Base-by-base conservation (phyloP, 2,113 vertebrate genomes). In the Athene noctua region DNA sequence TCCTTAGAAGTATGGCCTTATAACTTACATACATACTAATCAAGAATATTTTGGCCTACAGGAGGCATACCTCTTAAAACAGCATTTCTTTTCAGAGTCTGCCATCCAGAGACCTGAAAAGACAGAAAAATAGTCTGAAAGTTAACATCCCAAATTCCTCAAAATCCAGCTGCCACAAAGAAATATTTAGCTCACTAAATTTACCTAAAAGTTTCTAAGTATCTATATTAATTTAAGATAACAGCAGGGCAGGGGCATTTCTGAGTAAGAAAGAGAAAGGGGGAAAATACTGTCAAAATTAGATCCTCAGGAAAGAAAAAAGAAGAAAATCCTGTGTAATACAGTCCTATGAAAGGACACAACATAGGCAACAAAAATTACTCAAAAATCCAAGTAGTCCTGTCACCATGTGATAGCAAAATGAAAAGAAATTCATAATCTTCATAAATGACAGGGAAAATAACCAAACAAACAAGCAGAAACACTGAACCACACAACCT, bases 61-160 rank as follows among this genome's bases (percentile, higher is more conserved):
- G 38, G 77, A 95, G 87, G 86, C 96, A 94, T 97, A 97, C 97
- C 97, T 97, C 96, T 97, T 94, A 97, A 96, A 97, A 96, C 92
- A 92, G 96, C 94, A 95, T 96, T 96, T 97, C 89, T 96, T 97
- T 97, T 97, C 94, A 97, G 91, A 96, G 92, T 96, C 94, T 97
- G 96, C 97, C 96, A 97, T 97, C 96, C 97, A 97, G 96, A 97
- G 91, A 97, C 96, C 97, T 97, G 93, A 97, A 97, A 97, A 95
- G 86, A 97, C 68, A 97, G 70, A 95, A 94, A 86, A 96, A 92
- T 21, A 83, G 59, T 75, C 89, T 96, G 92, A 87, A 97, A 96
- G 62, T 96, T 92, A 96, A 92, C 67, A 93, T 86, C 42, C 52
- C 68, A 87, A 91, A 57, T 52, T 74, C 36, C 78, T 78, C 70